phyloP scores from a whole-genome alignment of 2,888 invertebrate species.

The Cantharis flavilabris region DNA sequence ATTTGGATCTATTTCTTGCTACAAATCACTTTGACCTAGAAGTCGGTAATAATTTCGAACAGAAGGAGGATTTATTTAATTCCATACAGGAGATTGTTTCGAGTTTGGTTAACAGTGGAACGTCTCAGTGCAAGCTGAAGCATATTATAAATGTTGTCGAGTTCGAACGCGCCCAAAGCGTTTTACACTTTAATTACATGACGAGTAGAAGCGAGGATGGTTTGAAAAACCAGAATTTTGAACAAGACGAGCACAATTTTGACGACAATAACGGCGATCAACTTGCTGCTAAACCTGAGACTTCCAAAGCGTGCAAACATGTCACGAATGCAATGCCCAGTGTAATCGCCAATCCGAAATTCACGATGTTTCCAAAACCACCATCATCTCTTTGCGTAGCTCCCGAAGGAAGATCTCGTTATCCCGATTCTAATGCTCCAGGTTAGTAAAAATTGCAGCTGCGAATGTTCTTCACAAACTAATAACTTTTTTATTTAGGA shows the following conservation, averaged over 20 bases:
- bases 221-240: slow-evolving; percentile 46
- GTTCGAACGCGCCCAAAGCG: slow-evolving; percentile 57
- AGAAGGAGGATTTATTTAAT: slow-evolving; percentile 31
- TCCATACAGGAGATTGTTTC: slow-evolving; percentile 52
- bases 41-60: slow-evolving; percentile 21
- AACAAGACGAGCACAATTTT: slow-evolving; percentile 15
- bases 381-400: slow-evolving; percentile 44
- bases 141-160: slow-evolving; percentile 56
- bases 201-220: slow-evolving; percentile 52
- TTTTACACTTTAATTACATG: slow-evolving; percentile 54
- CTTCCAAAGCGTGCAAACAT: background rate
- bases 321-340: background rate
- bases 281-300: background rate
- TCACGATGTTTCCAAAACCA: slow-evolving; percentile 36
- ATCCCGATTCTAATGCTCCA: slow-evolving; percentile 36
- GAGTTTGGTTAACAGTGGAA: slow-evolving; percentile 55
- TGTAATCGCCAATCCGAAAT: background rate
- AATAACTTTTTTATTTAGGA: background rate
- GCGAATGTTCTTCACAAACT: background rate
- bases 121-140: slow-evolving; percentile 55
- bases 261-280: background rate
- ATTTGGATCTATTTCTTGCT: slow-evolving; percentile 61
- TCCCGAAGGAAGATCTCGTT: slow-evolving; percentile 33
- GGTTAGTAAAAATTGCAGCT: background rate
- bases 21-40: slow-evolving; percentile 47